Evolutionary conservation across 30 jellyfish, hydroid and myxozoan species (phyloP).

Genomic region (Aurelia sp.): DNA sequence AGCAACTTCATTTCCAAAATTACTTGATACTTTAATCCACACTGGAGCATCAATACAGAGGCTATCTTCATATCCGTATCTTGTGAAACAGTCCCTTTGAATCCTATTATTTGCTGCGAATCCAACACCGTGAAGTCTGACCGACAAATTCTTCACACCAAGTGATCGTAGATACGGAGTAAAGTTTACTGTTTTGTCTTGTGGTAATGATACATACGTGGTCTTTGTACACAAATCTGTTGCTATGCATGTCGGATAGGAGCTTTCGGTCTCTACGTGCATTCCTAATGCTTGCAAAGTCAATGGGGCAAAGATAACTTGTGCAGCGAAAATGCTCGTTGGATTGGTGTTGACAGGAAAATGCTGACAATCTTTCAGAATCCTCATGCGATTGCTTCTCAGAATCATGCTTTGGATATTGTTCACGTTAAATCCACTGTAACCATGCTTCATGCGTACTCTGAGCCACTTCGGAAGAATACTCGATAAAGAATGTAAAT

Average conservation of each 20-base stretch:
- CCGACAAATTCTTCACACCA: conserved; percentile 18
- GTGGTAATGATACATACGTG: conserved; percentile 63
- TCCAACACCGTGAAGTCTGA: conserved; percentile 45
- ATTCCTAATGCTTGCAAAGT: not conserved
- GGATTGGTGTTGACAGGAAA: conserved; percentile 18
- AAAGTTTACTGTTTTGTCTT: conserved; percentile 26
- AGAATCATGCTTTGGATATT: conserved; percentile 59
- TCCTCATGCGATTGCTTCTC: conserved; percentile 27
- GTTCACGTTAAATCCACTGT: conserved; percentile 53
- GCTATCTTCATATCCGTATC: not conserved
- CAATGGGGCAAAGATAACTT: conserved; percentile 40
- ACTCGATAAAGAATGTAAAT: not conserved
- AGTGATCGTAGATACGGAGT: conserved; percentile 30
- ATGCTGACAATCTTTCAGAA: conserved; percentile 26
- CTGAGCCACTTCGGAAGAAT: conserved; percentile 61
- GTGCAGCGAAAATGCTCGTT: conserved; percentile 34
- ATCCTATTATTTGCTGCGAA: conserved; percentile 9
- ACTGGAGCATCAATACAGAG: conserved; percentile 25
- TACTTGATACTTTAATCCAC: conserved; percentile 34
- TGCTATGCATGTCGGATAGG: conserved; percentile 65
- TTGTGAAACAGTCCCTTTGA: conserved; percentile 2
- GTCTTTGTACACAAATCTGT: conserved; percentile 43
- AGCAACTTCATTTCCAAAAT: not conserved
- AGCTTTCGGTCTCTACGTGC: not conserved
- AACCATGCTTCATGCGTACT: conserved; percentile 4